A percentile compares a stretch with the other conserved stretches of the same genome.
Conservation (phyloP, 2,888 invertebrate species). For the Caenorhabditis uteleia region DNA sequence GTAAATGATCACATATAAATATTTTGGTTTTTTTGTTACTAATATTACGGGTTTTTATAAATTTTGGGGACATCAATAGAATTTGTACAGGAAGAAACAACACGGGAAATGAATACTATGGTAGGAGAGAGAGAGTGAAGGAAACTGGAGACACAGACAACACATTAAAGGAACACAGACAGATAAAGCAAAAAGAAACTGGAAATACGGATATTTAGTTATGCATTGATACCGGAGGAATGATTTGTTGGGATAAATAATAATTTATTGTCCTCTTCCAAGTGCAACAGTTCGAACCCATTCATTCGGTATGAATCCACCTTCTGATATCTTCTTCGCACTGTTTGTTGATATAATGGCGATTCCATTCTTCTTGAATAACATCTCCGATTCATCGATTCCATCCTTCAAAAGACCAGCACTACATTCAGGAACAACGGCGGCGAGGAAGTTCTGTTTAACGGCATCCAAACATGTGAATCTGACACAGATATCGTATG, state of each 20-base stretch:
- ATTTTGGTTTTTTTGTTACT: conserved; percentile 2
- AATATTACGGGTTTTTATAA: conserved; percentile 9
- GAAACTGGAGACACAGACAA: no score
- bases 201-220: no score
- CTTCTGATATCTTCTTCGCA: conserved; percentile 16
- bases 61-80: no score
- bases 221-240: no score
- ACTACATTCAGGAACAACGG: conserved; percentile 30
- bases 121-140: no score
- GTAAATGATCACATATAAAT: conserved; percentile 13
- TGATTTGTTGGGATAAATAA: no score
- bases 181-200: no score
- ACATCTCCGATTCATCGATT: conserved; percentile 47
- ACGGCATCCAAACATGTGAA: conserved; percentile 46
- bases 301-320: conserved; percentile 26
- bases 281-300: conserved; percentile 33
- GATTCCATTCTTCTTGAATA: conserved; percentile 47
- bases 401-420: conserved; percentile 41
- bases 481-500: conserved; percentile 89
- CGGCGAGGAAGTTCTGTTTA: conserved; percentile 24
- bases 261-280: neutral
- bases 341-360: conserved; percentile 40
- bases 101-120: no score
- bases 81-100: no score
- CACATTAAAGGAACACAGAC: no score